Evolutionary conservation across 2,888 invertebrate species (phyloP).

Genomic region (Drosophila birchii): DNA sequence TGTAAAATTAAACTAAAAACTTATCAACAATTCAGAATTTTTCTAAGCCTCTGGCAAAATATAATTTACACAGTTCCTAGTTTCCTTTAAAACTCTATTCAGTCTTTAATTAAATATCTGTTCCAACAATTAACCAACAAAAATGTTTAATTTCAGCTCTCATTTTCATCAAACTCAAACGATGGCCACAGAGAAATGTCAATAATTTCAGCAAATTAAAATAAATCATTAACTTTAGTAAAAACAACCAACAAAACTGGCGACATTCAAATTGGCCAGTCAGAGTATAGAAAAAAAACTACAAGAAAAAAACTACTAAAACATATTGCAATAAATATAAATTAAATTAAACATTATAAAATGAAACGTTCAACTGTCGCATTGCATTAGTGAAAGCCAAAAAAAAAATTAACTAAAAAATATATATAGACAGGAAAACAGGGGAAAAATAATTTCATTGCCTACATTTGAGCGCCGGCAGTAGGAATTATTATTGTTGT

Average conservation of each 20-base stretch:
- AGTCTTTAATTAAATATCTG: neutral
- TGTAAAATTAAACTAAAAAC: neutral
- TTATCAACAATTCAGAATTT: neutral
- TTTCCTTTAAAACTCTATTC: neutral
- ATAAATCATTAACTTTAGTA: slow-evolving; percentile 36
- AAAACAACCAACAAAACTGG: slow-evolving; percentile 4
- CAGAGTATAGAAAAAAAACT: slow-evolving; percentile 14
- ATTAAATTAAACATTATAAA: slow-evolving; percentile 71
- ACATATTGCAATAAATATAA: slow-evolving; percentile 55
- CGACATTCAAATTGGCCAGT: slow-evolving; percentile 48
- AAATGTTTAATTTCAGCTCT: slow-evolving; percentile 3
- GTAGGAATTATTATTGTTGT: slow-evolving; percentile 33
- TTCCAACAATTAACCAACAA: neutral
- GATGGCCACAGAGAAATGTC: slow-evolving; percentile 5
- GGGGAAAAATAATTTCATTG: slow-evolving; percentile 52
- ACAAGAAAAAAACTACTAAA: slow-evolving; percentile 25
- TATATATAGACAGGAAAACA: slow-evolving; percentile 7
- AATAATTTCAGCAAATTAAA: slow-evolving; percentile 27
- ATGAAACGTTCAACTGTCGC: slow-evolving; percentile 47
- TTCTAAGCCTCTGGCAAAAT: no score
- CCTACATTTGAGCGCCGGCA: slow-evolving; percentile 72
- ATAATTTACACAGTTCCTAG: neutral
- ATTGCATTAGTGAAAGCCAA: slow-evolving; percentile 34
- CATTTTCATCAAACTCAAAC: neutral
- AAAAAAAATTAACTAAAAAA: slow-evolving; percentile 8